Evolutionary conservation across 2,113 vertebrate species (phyloP), one percentile per base, ranked within the genome.

Genomic region (Eira barbara): DNA sequence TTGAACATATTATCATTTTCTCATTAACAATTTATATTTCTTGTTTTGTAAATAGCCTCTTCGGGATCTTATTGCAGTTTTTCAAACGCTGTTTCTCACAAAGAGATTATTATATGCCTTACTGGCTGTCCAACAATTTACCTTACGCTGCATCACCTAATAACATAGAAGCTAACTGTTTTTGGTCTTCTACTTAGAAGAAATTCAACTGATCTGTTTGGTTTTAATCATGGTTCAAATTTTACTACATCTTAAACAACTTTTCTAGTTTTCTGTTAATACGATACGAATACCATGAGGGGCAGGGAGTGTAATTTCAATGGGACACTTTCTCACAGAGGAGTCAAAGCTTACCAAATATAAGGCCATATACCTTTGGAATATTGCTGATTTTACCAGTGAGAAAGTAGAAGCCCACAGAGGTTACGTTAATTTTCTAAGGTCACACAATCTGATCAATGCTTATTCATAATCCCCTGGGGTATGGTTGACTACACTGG

Each of bases 41-140:
- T 73, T 47, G 1, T 79, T 83, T 63, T 83, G 25, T 55, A 65
- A 29, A n/a, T 63, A 55, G 27, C 1, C 42, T 29, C 7, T 29
- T 87, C 31, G 34, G 25, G 15, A 27, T 69, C 69, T 42, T n/a
- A 7, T 4, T 47, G 17, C 11, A 61, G 2, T 34, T 84, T 95
- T 91, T 36, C 42, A 67, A 61, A 39, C 47, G 7, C 10, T 47
- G 4, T 14, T 71, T 61, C 31, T 61, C 10, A 71, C 11, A 17
- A 36, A 0, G 78, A 27, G 6, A 79, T 57, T 0, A 29, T 1
- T 0, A 29, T 2, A 34, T 20, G 3, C n/a, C 21, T 76, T n/a
- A 36, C 17, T 15, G 42, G 10, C 13, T 57, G 34, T 49, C 65
- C 11, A 47, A n/a, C 6, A 15, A 3, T 34, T 59, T 36, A 59